Evolutionary conservation across 2,888 invertebrate species (phyloP).

Genomic region (Criorhina ranunculi): DNA sequence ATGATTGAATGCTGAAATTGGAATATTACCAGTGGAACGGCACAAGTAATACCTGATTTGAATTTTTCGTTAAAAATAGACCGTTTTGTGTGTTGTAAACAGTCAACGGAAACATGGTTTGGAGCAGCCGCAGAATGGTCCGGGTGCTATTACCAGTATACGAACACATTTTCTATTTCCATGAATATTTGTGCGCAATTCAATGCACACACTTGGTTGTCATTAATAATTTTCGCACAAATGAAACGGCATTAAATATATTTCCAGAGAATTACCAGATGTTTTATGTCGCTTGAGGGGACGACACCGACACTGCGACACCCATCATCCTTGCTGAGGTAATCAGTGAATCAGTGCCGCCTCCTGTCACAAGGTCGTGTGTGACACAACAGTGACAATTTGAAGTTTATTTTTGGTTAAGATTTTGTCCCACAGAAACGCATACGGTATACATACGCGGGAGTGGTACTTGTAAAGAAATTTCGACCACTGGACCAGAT

Average conservation of each 20-base stretch:
- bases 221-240: slow-evolving; percentile 26
- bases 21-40: slow-evolving; percentile 48
- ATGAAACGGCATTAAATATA: slow-evolving; percentile 8
- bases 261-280: slow-evolving; percentile 6
- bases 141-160: background rate
- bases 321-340: background rate
- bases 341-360: background rate
- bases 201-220: slow-evolving; percentile 48
- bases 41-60: slow-evolving; percentile 29
- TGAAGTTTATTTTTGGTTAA: slow-evolving; percentile 27
- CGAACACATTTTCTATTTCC: slow-evolving; percentile 28
- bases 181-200: slow-evolving; percentile 41
- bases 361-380: background rate
- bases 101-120: slow-evolving; percentile 14
- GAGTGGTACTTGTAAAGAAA: slow-evolving; percentile 24
- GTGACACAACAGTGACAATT: background rate
- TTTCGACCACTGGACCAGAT: slow-evolving; percentile 20
- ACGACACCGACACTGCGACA: too few relatives aligned
- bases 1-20: slow-evolving; percentile 73
- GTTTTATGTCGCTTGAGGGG: slow-evolving; percentile 17
- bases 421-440: slow-evolving; percentile 5
- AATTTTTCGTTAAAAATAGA: slow-evolving; percentile 57
- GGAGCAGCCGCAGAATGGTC: background rate
- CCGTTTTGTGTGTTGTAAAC: slow-evolving; percentile 37
- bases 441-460: background rate